Evolutionary conservation across 2,113 vertebrate species (phyloP), one percentile per base, ranked within the genome.

Genomic region (Ctenodactylus gundi): DNA sequence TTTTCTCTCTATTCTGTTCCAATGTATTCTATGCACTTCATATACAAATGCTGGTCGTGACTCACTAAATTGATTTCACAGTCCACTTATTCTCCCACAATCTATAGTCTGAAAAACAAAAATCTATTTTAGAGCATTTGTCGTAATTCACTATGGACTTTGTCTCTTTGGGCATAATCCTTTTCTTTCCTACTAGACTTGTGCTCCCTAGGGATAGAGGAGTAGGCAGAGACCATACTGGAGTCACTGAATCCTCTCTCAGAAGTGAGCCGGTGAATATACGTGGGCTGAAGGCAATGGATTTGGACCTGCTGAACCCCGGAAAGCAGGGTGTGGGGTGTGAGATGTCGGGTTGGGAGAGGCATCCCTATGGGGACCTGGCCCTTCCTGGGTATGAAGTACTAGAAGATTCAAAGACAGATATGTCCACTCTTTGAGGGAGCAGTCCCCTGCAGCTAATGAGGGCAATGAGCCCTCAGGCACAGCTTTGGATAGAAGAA

Each of bases 401-500:
- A 31, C 31, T 31, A 34, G 46, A 78, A 44, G 41, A 64, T 58
- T 55, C 64, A 75, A 90, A 93, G 95, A 57, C 27, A 90, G 80
- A 93, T 53, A 29, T 51, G 29, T 4, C 15, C 7, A 36, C 53
- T 36, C 89, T 89, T 88, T 3, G 0, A 67, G 67, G 64, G 58
- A 85, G 49, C 80, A 75, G 82, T 78, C 62, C 14, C 4, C 60
- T 96, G 31, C 17, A 44, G 68, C 62, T 95, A 97, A 97, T 96
- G 95, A 96, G 84, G 86, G 70, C 21, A 4, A 46, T 1, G 20
- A 87, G 81, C 34, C 90, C 81, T 90, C 25, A 88, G 92, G 81
- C 96, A 97, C 96, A 97, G 46, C 60, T 65, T 46, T 5, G n/a
- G 70, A 93, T 14, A 85, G 65, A 70, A 90, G 39, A 72, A 46